phyloP scores from a whole-genome alignment of 1,140 invertebrate genomes.

The Formica selysi region DNA sequence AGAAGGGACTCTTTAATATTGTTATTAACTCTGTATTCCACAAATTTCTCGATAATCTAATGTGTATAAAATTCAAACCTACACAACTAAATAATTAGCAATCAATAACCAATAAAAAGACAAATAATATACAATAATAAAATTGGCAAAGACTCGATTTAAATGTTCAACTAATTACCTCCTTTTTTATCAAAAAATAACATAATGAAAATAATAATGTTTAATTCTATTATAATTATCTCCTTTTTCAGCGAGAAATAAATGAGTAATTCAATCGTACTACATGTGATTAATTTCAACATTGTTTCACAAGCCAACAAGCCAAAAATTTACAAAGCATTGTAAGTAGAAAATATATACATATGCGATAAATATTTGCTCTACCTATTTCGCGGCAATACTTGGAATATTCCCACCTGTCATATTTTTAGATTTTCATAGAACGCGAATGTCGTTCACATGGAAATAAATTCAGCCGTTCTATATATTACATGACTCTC shows the following conservation, averaged over 20 bases:
- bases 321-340: neutral
- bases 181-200: neutral
- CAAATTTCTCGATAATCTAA: neutral
- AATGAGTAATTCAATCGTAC: neutral
- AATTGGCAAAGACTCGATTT: neutral
- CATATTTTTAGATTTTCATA: slow-evolving; percentile 40
- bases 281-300: neutral
- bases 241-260: neutral
- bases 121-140: neutral
- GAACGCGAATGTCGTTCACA: slow-evolving; percentile 29
- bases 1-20: neutral
- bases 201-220: neutral
- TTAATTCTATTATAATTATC: neutral
- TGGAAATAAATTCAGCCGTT: slow-evolving; percentile 42
- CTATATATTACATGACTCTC: slow-evolving; percentile 42
- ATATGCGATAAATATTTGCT: neutral
- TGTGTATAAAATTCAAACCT: neutral
- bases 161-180: neutral
- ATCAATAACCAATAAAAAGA: neutral
- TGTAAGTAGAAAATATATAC: neutral
- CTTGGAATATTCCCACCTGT: slow-evolving; percentile 14
- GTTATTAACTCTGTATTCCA: neutral
- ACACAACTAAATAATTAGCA: neutral
- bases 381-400: neutral
- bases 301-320: neutral